Base-by-base conservation (phyloP, 2,888 invertebrate species). In the Drosophila parthenogenetica region DNA sequence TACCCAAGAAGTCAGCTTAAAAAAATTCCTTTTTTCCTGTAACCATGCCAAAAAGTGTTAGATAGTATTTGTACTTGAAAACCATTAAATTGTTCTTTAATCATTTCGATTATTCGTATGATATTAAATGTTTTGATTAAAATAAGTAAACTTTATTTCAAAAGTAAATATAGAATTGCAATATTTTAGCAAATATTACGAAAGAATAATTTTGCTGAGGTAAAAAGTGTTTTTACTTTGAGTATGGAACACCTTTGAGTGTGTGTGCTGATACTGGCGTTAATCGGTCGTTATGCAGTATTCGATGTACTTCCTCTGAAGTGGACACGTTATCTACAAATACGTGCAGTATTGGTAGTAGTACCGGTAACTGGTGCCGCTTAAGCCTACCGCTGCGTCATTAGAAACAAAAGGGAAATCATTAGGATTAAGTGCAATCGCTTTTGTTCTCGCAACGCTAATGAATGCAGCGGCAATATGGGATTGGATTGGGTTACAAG, bases 351-450 rank as follows among this genome's bases (percentile, higher is more conserved):
- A 8, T 29, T 19, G n/a, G 10, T 10, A 43, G 46, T 22, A 45
- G 45, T 22, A 8, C 39, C 16, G 22, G 22, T 5, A 22, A 22
- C 22, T 63, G 55, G 46, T 62, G 55, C 53, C 51, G 63, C 69
- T 55, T 81, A 81, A 83, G 86, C 88, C 85, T 81, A 70, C 83
- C 67, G 73, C 73, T 75, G 68, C 66, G 81, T 81, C 86, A 85
- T 70, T 86, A 81, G 65, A 73, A 86, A 88, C 88, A 85, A 85
- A 84, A 77, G 83, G 73, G 64, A 87, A 85, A 85, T 85, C 88
- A 87, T 82, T 82, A 79, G 79, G 77, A 79, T 86, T 86, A 83
- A 72, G 79, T 74, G 69, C 71, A 73, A 51, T 42, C 67, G 68
- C 79, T 69, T 69, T 86, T 86, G 87, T 86, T 72, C 77, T 61